A percentile compares a stretch with the other conserved stretches of the same genome.
Conservation (phyloP, 2,888 invertebrate species). For the Spicauda simplicius region DNA sequence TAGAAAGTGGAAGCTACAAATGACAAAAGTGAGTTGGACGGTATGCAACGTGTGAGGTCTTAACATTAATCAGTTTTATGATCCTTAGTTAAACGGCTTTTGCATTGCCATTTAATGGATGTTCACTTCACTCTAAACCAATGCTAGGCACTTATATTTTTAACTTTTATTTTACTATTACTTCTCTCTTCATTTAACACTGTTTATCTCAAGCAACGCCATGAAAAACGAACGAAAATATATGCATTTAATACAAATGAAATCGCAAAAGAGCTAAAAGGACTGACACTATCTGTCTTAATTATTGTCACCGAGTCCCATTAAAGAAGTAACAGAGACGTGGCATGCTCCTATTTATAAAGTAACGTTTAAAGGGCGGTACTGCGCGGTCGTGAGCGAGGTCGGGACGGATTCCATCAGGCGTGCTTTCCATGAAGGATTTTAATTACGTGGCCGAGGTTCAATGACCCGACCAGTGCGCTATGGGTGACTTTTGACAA, state of each 20-base stretch:
- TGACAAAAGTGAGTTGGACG: not conserved
- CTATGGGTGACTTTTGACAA: conserved; percentile 62
- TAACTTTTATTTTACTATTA: not conserved
- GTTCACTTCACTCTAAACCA: not conserved
- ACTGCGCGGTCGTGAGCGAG: conserved; percentile 71
- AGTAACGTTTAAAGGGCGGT: conserved; percentile 74
- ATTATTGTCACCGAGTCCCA: conserved; percentile 41
- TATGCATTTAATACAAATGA: not conserved
- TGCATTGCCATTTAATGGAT: not conserved
- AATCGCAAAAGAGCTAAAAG: conserved; percentile 23
- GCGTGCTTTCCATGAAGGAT: conserved; percentile 82
- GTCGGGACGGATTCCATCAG: conserved; percentile 81
- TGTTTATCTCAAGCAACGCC: no score
- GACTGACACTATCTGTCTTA: conserved; percentile 29
- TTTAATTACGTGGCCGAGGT: conserved; percentile 78
- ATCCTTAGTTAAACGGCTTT: not conserved
- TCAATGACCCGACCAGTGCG: conserved; percentile 70
- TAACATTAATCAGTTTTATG: not conserved
- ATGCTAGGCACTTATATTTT: not conserved
- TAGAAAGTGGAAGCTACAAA: not conserved
- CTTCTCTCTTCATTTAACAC: not conserved
- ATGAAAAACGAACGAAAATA: no score
- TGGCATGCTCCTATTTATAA: conserved; percentile 72
- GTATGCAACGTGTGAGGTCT: conserved; percentile 1
- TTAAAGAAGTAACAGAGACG: conserved; percentile 39